phyloP scores from a whole-genome alignment of 2,888 invertebrate species.

The Pasiphila rectangulata region DNA sequence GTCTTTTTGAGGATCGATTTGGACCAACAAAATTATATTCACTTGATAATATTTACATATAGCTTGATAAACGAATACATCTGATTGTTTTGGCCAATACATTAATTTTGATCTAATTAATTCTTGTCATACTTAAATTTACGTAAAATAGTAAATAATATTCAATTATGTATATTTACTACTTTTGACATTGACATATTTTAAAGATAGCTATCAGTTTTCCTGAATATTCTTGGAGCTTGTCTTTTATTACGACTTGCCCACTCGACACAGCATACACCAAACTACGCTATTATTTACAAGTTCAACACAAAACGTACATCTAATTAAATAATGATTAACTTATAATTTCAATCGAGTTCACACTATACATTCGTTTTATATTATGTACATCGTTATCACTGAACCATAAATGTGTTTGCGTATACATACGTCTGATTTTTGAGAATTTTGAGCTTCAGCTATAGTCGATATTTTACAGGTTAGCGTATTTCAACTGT shows the following conservation, averaged over 20 bases:
- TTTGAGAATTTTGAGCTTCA: background rate
- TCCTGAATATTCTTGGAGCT: constrained; percentile 4
- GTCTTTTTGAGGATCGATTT: no score
- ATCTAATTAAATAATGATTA: constrained; percentile 18
- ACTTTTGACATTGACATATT: constrained; percentile 6
- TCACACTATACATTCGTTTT: constrained; percentile 24
- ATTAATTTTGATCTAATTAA: constrained; percentile 1
- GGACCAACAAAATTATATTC: no score
- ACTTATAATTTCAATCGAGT: constrained; percentile 21
- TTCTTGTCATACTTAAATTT: background rate
- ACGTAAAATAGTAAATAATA: background rate
- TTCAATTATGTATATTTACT: no score
- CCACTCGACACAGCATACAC: constrained; percentile 27
- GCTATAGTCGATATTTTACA: background rate
- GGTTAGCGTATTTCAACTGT: constrained; percentile 18
- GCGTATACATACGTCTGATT: background rate
- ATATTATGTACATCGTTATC: constrained; percentile 37
- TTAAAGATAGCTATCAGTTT: constrained; percentile 1
- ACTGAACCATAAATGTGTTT: no score
- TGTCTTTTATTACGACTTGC: constrained; percentile 28
- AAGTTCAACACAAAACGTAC: constrained; percentile 47
- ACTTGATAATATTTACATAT: no score
- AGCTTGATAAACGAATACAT: no score
- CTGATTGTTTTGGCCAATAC: background rate
- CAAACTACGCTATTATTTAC: constrained; percentile 46